Percentiles rank a stretch among this genome's conserved stretches.
phyloP scores from a whole-genome alignment of 2,797 vertebrate genomes.

The Coilia nasus region DNA sequence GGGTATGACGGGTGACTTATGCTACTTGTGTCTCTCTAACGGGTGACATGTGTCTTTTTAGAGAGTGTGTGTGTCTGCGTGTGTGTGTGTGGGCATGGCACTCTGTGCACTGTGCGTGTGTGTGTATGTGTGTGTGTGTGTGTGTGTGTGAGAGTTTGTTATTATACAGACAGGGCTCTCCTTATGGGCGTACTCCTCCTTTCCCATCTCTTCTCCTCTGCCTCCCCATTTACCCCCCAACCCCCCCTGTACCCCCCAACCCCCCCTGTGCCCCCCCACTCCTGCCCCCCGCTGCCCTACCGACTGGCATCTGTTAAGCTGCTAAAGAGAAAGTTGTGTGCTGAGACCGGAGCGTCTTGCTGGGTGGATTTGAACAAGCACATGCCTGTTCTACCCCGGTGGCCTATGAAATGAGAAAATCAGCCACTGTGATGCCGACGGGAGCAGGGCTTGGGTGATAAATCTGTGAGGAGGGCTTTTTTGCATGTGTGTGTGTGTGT shows the following conservation, averaged over 20 bases:
- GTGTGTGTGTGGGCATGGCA: not conserved
- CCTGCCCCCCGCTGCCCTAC: constrained; percentile 46
- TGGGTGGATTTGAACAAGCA: constrained; percentile 87
- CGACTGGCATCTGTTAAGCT: constrained; percentile 68
- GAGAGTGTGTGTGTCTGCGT: not conserved
- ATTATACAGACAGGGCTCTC: constrained; percentile 1
- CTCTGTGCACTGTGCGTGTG: not conserved
- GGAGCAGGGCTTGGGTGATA: constrained; percentile 76
- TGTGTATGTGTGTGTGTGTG: not conserved
- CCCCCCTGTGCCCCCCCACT: constrained; percentile 15
- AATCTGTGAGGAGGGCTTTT: constrained; percentile 81
- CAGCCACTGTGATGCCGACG: constrained; percentile 84
- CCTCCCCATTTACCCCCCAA: constrained; percentile 70
- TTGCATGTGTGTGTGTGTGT: constrained; percentile 67
- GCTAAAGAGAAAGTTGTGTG: constrained; percentile 68
- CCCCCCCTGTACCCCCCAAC: constrained; percentile 64
- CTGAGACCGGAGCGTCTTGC: constrained; percentile 71
- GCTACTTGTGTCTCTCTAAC: constrained; percentile 13
- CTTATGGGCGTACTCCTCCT: constrained; percentile 44
- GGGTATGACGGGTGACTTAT: constrained; percentile 16
- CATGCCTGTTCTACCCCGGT: constrained; percentile 86
- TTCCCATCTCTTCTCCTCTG: constrained; percentile 67
- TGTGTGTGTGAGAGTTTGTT: not conserved
- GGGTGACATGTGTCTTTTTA: constrained; percentile 5
- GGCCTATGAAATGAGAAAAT: constrained; percentile 90